These are phyloP conservation scores for Druon quercuslanigerum DNA, from an alignment of 1,140 invertebrate species.

Conservation along the genomic window DNA sequence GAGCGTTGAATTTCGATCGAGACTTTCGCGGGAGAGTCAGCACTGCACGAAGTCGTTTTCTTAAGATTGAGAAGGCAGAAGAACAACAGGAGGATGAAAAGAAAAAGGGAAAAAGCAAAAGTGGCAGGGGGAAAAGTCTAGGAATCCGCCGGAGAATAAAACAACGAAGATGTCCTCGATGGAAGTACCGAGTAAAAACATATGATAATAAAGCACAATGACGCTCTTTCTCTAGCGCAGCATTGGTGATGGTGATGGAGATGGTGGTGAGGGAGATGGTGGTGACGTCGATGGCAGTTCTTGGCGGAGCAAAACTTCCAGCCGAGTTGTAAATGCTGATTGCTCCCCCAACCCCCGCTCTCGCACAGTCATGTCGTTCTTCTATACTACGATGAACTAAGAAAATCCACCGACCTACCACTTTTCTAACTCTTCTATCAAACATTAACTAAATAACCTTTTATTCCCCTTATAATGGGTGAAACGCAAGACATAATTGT, in stretches of 20 bases:
- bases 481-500: too few species aligned
- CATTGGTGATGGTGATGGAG: constrained; percentile 49
- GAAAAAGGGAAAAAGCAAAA: constrained; percentile 29
- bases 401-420: constrained; percentile 42
- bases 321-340: constrained; percentile 68
- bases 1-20: constrained; percentile 8
- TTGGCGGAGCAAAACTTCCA: constrained; percentile 60
- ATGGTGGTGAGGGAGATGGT: constrained; percentile 48
- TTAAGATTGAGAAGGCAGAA: constrained; percentile 38
- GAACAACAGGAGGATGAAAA: constrained; percentile 50
- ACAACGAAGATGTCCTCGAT: constrained; percentile 52
- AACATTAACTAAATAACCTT: constrained; percentile 14
- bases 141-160: constrained; percentile 47
- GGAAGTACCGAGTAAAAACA: constrained; percentile 63
- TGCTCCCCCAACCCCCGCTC: constrained; percentile 59
- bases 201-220: constrained; percentile 68
- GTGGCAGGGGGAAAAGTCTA: constrained; percentile 41
- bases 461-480: too few species aligned
- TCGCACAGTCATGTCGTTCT: constrained; percentile 26
- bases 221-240: constrained; percentile 41
- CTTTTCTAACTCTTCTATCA: constrained; percentile 37
- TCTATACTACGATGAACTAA: background rate
- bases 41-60: background rate
- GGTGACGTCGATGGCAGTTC: constrained; percentile 47
- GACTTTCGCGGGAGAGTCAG: constrained; percentile 1